These are phyloP conservation scores for Triplophysa yarkandensis DNA, from an alignment of 2,797 vertebrate genomes.

Conservation along the genomic window DNA sequence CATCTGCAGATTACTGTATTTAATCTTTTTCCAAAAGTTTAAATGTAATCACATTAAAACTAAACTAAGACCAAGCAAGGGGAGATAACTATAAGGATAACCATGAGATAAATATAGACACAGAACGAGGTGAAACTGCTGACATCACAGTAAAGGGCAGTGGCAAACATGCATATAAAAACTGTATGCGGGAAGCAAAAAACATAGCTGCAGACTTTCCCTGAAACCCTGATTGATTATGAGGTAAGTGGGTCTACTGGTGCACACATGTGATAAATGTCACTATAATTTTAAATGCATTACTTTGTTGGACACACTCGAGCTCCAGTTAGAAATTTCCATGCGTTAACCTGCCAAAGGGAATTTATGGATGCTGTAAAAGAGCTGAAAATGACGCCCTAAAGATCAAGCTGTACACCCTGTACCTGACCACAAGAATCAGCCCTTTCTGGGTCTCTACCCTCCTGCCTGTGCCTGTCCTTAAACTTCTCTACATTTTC, in stretches of 20 bases:
- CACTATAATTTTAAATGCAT: conserved; percentile 19
- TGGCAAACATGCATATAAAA: background rate
- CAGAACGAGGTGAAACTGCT: background rate
- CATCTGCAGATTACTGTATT: conserved; percentile 6
- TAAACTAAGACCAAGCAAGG: background rate
- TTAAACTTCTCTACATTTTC: background rate
- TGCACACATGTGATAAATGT: conserved; percentile 1
- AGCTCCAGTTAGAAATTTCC: conserved; percentile 6
- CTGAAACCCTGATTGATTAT: background rate
- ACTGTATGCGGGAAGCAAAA: background rate
- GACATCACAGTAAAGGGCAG: background rate
- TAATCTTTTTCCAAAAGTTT: too few species aligned
- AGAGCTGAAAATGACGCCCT: conserved; percentile 5
- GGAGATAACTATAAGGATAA: background rate
- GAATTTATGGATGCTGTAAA: conserved; percentile 26
- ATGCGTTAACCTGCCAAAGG: conserved; percentile 12
- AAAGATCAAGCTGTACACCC: background rate
- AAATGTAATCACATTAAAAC: too few species aligned
- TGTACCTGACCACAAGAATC: background rate
- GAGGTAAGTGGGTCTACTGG: background rate
- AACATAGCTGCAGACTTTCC: background rate
- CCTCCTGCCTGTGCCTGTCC: background rate
- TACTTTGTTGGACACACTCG: conserved; percentile 21
- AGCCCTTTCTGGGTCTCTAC: conserved; percentile 7
- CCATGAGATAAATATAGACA: background rate